phyloP scores from a whole-genome alignment of 2,888 invertebrate species.

The Hofmannophila pseudospretella region DNA sequence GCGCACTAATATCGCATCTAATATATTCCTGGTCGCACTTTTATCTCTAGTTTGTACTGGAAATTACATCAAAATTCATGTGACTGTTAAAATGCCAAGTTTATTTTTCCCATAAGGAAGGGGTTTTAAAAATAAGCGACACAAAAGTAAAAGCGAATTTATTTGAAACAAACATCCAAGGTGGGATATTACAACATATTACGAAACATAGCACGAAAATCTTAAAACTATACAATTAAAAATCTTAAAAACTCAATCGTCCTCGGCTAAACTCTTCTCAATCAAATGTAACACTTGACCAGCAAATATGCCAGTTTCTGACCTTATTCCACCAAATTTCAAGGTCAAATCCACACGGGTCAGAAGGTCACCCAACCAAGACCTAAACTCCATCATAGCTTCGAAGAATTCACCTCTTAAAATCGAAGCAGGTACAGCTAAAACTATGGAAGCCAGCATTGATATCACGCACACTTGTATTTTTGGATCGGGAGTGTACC shows the following conservation, averaged over 20 bases:
- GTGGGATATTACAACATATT: too few species aligned
- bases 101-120: too few species aligned
- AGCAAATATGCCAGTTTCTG: slow-evolving; percentile 81
- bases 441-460: slow-evolving; percentile 80
- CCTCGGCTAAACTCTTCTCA: slow-evolving; percentile 56
- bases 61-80: too few species aligned
- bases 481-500: slow-evolving; percentile 82
- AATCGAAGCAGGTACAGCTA: slow-evolving; percentile 78
- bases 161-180: too few species aligned
- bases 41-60: too few species aligned
- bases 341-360: slow-evolving; percentile 70
- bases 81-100: too few species aligned
- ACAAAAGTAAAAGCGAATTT: too few species aligned
- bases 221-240: too few species aligned
- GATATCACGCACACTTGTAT: slow-evolving; percentile 82
- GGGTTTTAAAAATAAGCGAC: too few species aligned
- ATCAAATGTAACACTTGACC: slow-evolving; percentile 78
- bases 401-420: slow-evolving; percentile 79
- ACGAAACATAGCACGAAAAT: too few species aligned
- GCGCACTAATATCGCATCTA: too few species aligned
- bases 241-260: slow-evolving; percentile 14
- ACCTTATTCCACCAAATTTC: slow-evolving; percentile 76
- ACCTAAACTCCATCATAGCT: slow-evolving; percentile 80
- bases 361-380: slow-evolving; percentile 81
- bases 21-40: too few species aligned